Percentiles rank a stretch among this genome's conserved stretches.
Conservation (phyloP, 2,888 invertebrate species). For the Altica lythri region DNA sequence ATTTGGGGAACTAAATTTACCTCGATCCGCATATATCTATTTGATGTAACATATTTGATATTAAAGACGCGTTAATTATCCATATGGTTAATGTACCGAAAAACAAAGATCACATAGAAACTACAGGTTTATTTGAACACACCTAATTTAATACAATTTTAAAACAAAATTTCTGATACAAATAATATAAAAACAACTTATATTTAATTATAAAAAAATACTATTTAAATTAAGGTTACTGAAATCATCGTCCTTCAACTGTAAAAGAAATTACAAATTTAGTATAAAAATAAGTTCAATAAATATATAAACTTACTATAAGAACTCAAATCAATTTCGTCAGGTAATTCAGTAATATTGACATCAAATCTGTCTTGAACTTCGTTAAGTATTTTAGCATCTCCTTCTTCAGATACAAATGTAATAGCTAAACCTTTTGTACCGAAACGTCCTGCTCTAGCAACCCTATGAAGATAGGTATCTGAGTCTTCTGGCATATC, state of each 20-base stretch:
- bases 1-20: no score
- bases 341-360: slow-evolving; percentile 96
- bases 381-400: slow-evolving; percentile 96
- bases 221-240: no score
- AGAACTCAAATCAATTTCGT: slow-evolving; percentile 97
- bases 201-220: no score
- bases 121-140: no score
- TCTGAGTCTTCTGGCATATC: slow-evolving; percentile 99
- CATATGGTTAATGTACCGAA: no score
- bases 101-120: no score
- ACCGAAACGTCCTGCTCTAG: slow-evolving; percentile 97
- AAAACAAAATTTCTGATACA: no score
- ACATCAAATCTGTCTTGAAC: slow-evolving; percentile 99
- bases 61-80: no score
- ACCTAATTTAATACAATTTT: no score
- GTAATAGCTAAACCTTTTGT: slow-evolving; percentile 99
- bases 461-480: slow-evolving; percentile 97
- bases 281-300: not conserved
- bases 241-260: slow-evolving; percentile 34
- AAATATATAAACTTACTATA: slow-evolving; percentile 72
- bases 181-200: no score
- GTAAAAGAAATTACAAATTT: slow-evolving; percentile 21
- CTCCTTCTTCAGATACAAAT: slow-evolving; percentile 96
- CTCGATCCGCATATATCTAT: no score
- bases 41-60: no score